Conservation (phyloP, 2,797 vertebrate genomes). For the Sebastes aleutianus region DNA sequence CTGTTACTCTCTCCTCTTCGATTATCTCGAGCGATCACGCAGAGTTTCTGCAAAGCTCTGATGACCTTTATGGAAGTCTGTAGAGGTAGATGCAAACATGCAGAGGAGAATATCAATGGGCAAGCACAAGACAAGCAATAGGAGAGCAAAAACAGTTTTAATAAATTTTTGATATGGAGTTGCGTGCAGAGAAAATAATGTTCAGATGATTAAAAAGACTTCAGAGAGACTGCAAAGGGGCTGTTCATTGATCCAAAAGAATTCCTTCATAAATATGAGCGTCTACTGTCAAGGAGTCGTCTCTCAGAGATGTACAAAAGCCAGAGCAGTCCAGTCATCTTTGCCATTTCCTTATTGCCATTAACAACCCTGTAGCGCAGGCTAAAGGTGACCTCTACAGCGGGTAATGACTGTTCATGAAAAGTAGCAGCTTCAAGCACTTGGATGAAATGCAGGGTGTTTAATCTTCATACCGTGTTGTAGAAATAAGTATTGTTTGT, state of each 20-base stretch:
- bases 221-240: conserved; percentile 83
- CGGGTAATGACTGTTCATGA: conserved; percentile 54
- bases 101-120: conserved; percentile 79
- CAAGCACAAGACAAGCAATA: conserved; percentile 68
- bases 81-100: conserved; percentile 67
- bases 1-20: conserved; percentile 10
- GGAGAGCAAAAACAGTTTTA: conserved; percentile 67
- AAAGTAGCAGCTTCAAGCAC: conserved; percentile 36
- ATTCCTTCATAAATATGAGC: conserved; percentile 80
- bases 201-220: conserved; percentile 87
- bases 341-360: conserved; percentile 75
- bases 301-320: conserved; percentile 67
- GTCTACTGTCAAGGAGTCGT: conserved; percentile 75
- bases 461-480: conserved; percentile 8
- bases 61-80: conserved; percentile 69
- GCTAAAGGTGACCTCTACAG: conserved; percentile 79
- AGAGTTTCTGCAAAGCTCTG: conserved; percentile 36
- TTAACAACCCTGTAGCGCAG: conserved; percentile 77
- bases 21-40: conserved; percentile 16
- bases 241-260: conserved; percentile 83
- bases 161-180: conserved; percentile 85
- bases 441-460: conserved; percentile 41
- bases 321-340: conserved; percentile 75
- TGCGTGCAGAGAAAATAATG: conserved; percentile 83
- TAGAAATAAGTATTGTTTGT: conserved; percentile 42